A percentile compares a stretch with the other conserved stretches of the same genome.
Conservation (phyloP, 2,113 vertebrate species). For the Circaetus cinerascens region DNA sequence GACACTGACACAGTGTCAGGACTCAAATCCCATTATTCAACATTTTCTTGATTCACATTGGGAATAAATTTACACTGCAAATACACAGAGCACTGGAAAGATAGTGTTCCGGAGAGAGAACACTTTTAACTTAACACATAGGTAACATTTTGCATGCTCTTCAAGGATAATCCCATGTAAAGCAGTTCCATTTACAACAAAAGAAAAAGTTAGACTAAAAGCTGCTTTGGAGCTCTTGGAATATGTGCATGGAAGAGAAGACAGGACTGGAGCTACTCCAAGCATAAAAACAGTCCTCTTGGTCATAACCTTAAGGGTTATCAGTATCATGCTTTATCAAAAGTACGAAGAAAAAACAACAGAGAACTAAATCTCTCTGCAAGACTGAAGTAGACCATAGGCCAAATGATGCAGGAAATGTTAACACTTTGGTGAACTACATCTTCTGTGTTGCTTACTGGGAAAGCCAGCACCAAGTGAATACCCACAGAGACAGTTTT, state of each 20-base stretch:
- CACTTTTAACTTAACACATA: neutral
- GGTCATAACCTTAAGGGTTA: neutral
- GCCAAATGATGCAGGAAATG: neutral
- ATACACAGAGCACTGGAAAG: neutral
- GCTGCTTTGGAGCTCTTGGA: neutral
- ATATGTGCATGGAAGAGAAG: neutral
- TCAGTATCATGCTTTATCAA: neutral
- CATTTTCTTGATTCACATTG: neutral
- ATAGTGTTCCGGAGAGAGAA: neutral
- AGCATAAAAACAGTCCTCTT: neutral
- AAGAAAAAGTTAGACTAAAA: neutral
- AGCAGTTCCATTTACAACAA: neutral
- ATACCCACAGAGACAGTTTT: neutral
- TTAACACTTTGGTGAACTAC: neutral
- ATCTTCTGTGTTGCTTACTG: neutral
- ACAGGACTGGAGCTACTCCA: neutral
- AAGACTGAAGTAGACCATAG: neutral
- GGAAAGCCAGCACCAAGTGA: neutral
- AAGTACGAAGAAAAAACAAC: neutral
- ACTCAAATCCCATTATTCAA: neutral
- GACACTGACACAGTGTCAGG: neutral
- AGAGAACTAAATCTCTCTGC: neutral
- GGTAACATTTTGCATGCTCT: neutral
- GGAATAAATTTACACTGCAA: neutral
- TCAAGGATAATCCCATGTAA: neutral